phyloP scores from a whole-genome alignment of 2,113 vertebrate species.

The Redunca redunca region DNA sequence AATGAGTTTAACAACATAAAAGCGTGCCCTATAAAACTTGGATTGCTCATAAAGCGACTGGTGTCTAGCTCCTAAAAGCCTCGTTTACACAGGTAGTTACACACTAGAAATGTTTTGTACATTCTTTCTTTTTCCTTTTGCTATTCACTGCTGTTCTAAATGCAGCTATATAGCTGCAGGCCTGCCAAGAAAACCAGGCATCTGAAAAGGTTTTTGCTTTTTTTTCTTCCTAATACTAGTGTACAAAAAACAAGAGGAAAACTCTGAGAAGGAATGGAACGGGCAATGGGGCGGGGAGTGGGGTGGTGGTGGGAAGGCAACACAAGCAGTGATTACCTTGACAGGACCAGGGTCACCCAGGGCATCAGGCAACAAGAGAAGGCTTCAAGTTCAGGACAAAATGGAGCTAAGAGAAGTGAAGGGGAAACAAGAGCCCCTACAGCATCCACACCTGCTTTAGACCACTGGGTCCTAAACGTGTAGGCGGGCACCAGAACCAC shows the following conservation, averaged over 20 bases:
- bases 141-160: background rate
- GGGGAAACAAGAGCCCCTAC: background rate
- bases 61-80: background rate
- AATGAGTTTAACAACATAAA: background rate
- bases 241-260: background rate
- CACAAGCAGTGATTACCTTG: rapidly evolving
- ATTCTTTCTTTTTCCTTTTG: background rate
- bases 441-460: rapidly evolving
- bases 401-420: rapidly evolving
- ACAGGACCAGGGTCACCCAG: background rate
- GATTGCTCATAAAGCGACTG: background rate
- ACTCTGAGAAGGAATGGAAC: background rate
- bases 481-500: background rate
- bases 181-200: background rate
- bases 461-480: background rate
- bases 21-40: background rate
- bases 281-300: background rate
- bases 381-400: background rate
- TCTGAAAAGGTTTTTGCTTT: background rate
- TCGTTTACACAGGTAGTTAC: background rate
- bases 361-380: background rate
- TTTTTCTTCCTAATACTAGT: background rate
- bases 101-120: background rate
- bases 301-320: background rate
- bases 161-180: background rate